Evolutionary conservation across 2,113 vertebrate species (phyloP), one percentile per base, ranked within the genome.

Genomic region (Urocitellus parryii): DNA sequence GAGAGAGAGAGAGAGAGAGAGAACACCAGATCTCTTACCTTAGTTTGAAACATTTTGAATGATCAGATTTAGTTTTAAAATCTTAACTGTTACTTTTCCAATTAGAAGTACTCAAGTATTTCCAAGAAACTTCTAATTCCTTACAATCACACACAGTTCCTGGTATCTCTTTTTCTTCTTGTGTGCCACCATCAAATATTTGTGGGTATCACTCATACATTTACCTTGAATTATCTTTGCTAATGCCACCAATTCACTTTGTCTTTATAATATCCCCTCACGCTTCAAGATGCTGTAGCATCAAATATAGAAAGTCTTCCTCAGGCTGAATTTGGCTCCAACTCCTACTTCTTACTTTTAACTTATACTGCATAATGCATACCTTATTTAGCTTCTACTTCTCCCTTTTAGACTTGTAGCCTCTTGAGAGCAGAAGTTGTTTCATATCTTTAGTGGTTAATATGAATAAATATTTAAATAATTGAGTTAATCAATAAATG

Each of bases 31-130:
- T 37, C 3, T 58, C 12, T 70, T 48, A 85, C 73, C 37, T 77
- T 56, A 22, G 18, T 56, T n/a, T 58, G 25, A 63, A 68, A 32
- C 39, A 1, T 63, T 89, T 70, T 51, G 22, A 79, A 74, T 70
- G 48, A 84, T 27, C 22, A 94, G 45, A 77, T 39, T 51, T 80
- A 83, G 22, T 61, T 83, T 88, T 70, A 25, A 89, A 90, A 87
- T 42, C n/a, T 85, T 48, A 82, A 68, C 4, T 68, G n/a, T 5
- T 53, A 72, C 22, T 73, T 76, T 86, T 74, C 12, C 17, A 78
- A 4, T 37, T 74, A 20, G 88, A 74, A 78, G 0, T 4, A 48
- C 51, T 90, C 2, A 61, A 0, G 48, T 76, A 70, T 81, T 91
- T 78, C 20, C 25, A 48, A 95, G 17, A 29, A 67, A 76, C 16